Conservation (phyloP, 2,113 vertebrate species). For the Dolichotis patagonum region DNA sequence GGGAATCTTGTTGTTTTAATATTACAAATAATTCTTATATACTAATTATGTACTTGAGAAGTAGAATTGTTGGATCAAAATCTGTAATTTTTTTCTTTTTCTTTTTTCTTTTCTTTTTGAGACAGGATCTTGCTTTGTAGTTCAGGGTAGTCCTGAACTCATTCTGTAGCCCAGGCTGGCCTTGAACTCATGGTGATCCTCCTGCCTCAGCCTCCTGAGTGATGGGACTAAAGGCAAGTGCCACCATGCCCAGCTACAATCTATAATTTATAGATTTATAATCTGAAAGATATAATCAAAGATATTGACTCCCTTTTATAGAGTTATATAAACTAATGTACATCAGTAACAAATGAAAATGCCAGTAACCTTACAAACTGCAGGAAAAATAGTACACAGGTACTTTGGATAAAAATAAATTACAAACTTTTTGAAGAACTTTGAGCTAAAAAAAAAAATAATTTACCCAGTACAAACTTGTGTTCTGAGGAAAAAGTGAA, state of each 20-base stretch:
- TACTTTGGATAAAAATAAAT: conserved; percentile 26
- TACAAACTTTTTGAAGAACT: conserved; percentile 4
- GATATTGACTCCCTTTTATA: neutral
- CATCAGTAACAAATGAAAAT: neutral
- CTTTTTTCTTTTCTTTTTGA: neutral
- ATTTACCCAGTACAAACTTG: conserved; percentile 22
- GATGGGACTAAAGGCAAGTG: neutral
- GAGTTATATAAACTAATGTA: neutral
- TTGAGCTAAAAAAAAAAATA: conserved; percentile 48
- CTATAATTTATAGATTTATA: conserved; percentile 21
- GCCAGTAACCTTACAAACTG: neutral
- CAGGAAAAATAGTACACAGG: neutral
- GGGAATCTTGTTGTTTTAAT: neutral
- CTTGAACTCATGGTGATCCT: neutral
- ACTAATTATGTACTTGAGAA: conserved; percentile 33
- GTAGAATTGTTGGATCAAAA: neutral
- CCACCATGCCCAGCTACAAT: neutral
- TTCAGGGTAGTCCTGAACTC: neutral
- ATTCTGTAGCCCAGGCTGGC: neutral
- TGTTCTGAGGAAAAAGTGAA: conserved; percentile 44
- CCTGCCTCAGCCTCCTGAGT: neutral
- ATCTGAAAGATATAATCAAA: conserved; percentile 42
- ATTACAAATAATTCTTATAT: neutral
- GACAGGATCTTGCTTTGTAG: neutral
- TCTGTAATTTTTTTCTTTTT: neutral